Percentiles rank a stretch among this genome's conserved stretches.
Evolutionary conservation across 1,140 invertebrate species (phyloP).

Genomic region (Neodiprion lecontei): DNA sequence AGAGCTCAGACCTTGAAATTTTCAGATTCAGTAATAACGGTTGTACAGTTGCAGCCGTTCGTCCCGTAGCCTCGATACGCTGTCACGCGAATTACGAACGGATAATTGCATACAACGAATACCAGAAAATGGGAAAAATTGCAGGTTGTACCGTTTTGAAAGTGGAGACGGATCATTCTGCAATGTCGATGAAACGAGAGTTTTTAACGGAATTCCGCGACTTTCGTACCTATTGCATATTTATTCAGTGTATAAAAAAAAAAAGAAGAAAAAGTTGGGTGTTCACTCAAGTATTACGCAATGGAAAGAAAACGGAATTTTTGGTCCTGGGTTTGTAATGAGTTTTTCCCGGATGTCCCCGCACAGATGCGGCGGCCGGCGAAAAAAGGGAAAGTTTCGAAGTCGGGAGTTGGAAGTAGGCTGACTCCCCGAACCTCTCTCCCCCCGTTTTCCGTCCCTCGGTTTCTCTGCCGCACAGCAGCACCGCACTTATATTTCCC

Average conservation of each 20-base stretch:
- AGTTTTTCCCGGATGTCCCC: constrained; percentile 39
- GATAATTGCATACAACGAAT: too few relatives aligned
- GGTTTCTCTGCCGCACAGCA: background rate
- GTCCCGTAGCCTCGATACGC: too few relatives aligned
- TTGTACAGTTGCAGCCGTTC: too few relatives aligned
- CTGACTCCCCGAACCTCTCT: background rate
- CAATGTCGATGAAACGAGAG: background rate
- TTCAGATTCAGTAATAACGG: too few relatives aligned
- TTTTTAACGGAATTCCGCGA: background rate
- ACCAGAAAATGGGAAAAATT: too few relatives aligned
- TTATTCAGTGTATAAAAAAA: background rate
- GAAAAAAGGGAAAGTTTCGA: constrained; percentile 36
- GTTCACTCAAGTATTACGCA: too few relatives aligned
- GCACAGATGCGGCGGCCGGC: constrained; percentile 33
- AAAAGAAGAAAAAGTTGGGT: too few relatives aligned
- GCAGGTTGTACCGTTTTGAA: too few relatives aligned
- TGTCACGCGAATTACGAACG: too few relatives aligned
- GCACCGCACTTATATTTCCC: background rate
- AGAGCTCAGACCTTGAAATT: too few relatives aligned
- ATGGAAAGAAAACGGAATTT: too few relatives aligned
- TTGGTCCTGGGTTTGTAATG: constrained; percentile 35
- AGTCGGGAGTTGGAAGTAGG: constrained; percentile 29
- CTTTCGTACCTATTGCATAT: background rate
- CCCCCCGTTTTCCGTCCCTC: background rate
- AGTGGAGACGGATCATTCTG: too few relatives aligned